Evolutionary conservation across 1,140 invertebrate species (phyloP).

Genomic region (Marisa cornuarietis): DNA sequence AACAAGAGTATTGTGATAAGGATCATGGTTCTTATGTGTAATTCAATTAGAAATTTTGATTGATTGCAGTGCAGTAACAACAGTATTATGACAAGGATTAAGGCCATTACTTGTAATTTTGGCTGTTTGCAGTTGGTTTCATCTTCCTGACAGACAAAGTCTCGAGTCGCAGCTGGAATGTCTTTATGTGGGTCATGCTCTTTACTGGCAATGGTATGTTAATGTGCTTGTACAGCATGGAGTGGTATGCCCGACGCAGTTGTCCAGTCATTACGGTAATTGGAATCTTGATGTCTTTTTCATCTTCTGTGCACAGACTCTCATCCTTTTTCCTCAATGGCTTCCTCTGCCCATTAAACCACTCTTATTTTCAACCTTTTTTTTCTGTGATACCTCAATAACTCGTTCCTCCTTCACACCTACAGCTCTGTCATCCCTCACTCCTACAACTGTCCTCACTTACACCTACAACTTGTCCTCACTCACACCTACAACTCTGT

Average conservation of each 20-base stretch:
- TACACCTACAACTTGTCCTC: too few species aligned
- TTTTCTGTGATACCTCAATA: not conserved
- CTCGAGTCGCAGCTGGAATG: slow-evolving; percentile 69
- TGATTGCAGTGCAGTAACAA: not conserved
- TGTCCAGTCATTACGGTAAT: slow-evolving; percentile 70
- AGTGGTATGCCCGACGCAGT: slow-evolving; percentile 84
- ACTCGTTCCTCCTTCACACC: too few species aligned
- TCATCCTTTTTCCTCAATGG: too few species aligned
- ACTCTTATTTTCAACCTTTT: not conserved
- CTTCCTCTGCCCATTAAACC: too few species aligned
- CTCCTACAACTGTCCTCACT: too few species aligned
- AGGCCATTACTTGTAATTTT: slow-evolving; percentile 11
- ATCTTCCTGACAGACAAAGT: slow-evolving; percentile 69
- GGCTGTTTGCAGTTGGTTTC: slow-evolving; percentile 64
- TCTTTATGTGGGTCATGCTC: slow-evolving; percentile 84
- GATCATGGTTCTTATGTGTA: not conserved
- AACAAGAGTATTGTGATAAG: too few species aligned
- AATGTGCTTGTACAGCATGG: slow-evolving; percentile 83
- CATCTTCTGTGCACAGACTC: too few species aligned
- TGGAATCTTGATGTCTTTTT: slow-evolving; percentile 10
- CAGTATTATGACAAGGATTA: too few species aligned
- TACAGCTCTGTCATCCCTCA: not conserved
- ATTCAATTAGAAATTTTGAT: not conserved
- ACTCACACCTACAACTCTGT: too few species aligned
- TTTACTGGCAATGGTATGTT: slow-evolving; percentile 80